Evolutionary conservation across 1,140 invertebrate genomes (phyloP), one percentile per base, ranked within the genome.

Genomic region (Frieseomelitta varia): DNA sequence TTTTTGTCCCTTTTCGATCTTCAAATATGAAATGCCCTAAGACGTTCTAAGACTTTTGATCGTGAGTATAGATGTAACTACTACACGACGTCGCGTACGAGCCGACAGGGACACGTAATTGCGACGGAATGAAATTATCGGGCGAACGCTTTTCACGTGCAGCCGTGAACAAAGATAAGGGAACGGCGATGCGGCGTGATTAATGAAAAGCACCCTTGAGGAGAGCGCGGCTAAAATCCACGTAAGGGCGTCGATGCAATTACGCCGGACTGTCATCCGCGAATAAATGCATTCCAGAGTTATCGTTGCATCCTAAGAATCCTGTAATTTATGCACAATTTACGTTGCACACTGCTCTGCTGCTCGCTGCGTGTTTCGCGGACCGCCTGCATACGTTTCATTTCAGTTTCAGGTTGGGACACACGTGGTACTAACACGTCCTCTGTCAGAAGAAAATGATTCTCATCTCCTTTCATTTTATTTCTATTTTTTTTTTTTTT

Each of bases 161-260:
- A 55, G 55, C 71, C 71, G 79, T 53, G 61, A 34, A 75, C 30
- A 51, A 47, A 68, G 73, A 76, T 82, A 82, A 82, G 51, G 65
- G 81, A 51, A 63, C 17, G 24, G 61, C 17, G 24, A 51, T 47
- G 63, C 6, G 15, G 71, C 47, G 63, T 82, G 81, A 82, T 82
- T 82, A 82, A 82, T 82, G 81, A 82, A 77, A 77, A 68, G 81
- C 73, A 82, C 81, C 53, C 73, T 77, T 67, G 74, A 82, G 81
- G 53, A 77, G 58, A 82, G 73, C 73, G 61, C 34, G 53, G 73
- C 34, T 82, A 82, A 77, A 77, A 77, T 82, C n/a, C 73, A 47
- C 61, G 30, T 47, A 56, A 68, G 53, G 73, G 51, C 81, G 73
- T 77, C 73, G 81, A 76, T 68, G 81, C 65, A 68, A 82, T 77